These are phyloP conservation scores for Lasioglossum vierecki DNA, from an alignment of 2,888 invertebrate genomes.

Conservation along the genomic window DNA sequence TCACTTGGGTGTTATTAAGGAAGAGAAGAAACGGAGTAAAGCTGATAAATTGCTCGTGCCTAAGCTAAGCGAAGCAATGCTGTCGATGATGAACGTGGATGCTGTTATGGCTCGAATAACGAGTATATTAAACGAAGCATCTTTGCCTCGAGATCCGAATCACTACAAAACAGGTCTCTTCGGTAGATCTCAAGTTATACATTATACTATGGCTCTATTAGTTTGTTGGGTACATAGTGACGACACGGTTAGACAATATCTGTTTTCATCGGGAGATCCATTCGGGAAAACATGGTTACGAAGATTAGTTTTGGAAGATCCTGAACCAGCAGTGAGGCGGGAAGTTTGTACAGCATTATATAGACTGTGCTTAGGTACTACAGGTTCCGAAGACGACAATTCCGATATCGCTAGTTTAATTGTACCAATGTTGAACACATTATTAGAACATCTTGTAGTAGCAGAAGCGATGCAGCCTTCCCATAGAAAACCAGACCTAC, in stretches of 20 bases:
- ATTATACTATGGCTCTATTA: conserved; percentile 95
- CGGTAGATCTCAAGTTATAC: conserved; percentile 95
- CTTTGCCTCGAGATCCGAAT: conserved; percentile 91
- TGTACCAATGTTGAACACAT: conserved; percentile 92
- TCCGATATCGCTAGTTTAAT: conserved; percentile 85
- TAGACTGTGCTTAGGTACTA: conserved; percentile 91
- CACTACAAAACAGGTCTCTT: conserved; percentile 96
- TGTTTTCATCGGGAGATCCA: conserved; percentile 91
- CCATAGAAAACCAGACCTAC: conserved; percentile 76
- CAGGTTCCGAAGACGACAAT: conserved; percentile 84
- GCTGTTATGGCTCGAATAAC: conserved; percentile 93
- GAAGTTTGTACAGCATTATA: conserved; percentile 97
- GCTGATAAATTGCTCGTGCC: conserved; percentile 89
- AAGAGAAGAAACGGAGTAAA: conserved; percentile 83
- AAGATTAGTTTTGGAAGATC: conserved; percentile 94
- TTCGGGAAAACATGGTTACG: conserved; percentile 91
- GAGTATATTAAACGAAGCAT: conserved; percentile 94
- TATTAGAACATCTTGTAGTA: conserved; percentile 92
- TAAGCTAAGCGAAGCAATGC: conserved; percentile 89
- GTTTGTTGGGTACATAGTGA: conserved; percentile 97
- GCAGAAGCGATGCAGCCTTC: conserved; percentile 93
- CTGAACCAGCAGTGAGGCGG: conserved; percentile 94
- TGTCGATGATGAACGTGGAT: conserved; percentile 94
- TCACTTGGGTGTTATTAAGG: conserved; percentile 91
- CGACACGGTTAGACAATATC: conserved; percentile 89